Evolutionary conservation across 2,888 invertebrate species (phyloP).

Genomic region (Polyploca ridens): DNA sequence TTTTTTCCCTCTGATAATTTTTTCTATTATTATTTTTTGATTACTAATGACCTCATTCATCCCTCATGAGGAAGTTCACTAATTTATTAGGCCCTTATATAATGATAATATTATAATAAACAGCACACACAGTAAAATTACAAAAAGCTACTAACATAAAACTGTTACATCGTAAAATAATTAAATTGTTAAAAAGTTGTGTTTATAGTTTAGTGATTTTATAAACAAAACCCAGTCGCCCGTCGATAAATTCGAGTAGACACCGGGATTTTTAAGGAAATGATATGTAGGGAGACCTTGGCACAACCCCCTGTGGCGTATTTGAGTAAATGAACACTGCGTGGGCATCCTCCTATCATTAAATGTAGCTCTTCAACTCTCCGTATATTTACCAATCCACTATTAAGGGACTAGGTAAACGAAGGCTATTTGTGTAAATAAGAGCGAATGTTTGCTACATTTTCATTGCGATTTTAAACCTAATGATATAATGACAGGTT

Average conservation of each 20-base stretch:
- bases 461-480: background rate
- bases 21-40: too few species aligned
- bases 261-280: constrained; percentile 43
- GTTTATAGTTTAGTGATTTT: background rate
- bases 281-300: constrained; percentile 24
- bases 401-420: constrained; percentile 17
- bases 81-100: too few species aligned
- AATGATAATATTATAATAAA: too few species aligned
- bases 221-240: background rate
- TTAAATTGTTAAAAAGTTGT: too few species aligned
- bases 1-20: too few species aligned
- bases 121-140: too few species aligned
- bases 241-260: background rate
- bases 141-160: too few species aligned
- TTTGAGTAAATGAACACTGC: constrained; percentile 31
- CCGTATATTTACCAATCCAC: constrained; percentile 27
- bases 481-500: background rate
- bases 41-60: too few species aligned
- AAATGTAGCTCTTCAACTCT: constrained; percentile 22
- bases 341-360: constrained; percentile 27
- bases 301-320: constrained; percentile 26
- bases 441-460: background rate
- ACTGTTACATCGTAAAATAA: too few species aligned
- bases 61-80: too few species aligned
- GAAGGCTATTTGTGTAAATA: constrained; percentile 12